Evolutionary conservation across 2,113 vertebrate species (phyloP), one percentile per base, ranked within the genome.

Genomic region (Cyanocitta stelleri): DNA sequence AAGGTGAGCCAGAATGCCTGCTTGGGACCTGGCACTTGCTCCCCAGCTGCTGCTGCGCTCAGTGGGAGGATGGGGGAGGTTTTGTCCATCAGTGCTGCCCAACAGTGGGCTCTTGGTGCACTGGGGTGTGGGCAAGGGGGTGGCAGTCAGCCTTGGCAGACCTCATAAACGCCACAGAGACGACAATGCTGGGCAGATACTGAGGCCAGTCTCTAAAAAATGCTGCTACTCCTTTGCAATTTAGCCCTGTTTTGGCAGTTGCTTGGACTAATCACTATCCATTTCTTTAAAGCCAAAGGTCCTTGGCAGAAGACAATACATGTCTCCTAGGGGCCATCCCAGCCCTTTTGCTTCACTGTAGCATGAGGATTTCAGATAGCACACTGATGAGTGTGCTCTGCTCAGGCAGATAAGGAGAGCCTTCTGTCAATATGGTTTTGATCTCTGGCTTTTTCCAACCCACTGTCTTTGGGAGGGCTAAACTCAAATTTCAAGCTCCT

Each of bases 141-240:
- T 11, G 49, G 44, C 12, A n/a, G 37, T 19, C 0, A 0, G 35
- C 35, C 49, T 33, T 1, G 1, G 13, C 0, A 71, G 64, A 64
- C 58, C 77, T 48, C 12, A 7, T 3, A 46, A 80, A 30, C 30
- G 55, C 33, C 35, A 32, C 2, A 6, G 41, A 43, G 61, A 21
- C 23, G 48, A 16, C 1, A 3, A 12, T 8, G 4, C n/a, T 6
- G 20, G 13, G 46, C 10, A 24, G 43, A 37, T 2, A 10, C 35
- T 0, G 0, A 48, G 26, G 44, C 16, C 0, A 0, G 17, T 61
- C 37, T 52, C 58, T 33, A 35, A 44, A 1, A 24, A 30, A 13
- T 51, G 30, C 52, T 55, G 27, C 16, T 24, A 16, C 18, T 58
- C 19, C 35, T 85, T 74, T 69, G 52, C 29, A 43, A 30, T 80